Evolutionary conservation across 35 echinoderm and acorn worm genomes (phyloP).

Genomic region (Eucidaris tribuloides): DNA sequence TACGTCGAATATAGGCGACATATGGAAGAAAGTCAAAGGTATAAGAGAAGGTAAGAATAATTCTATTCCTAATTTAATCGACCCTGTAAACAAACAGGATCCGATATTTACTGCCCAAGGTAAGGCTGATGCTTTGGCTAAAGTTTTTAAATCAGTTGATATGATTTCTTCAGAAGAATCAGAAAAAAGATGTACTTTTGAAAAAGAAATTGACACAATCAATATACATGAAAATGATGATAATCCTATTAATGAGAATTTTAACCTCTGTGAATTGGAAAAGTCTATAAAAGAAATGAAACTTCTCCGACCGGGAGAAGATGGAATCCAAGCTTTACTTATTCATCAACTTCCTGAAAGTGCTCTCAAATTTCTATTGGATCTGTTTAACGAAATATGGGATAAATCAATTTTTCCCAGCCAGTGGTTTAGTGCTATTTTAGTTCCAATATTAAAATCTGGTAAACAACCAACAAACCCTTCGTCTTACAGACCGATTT

Average conservation of each 20-base stretch:
- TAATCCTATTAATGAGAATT: neutral
- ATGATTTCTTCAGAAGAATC: neutral
- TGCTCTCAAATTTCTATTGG: neutral
- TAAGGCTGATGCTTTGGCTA: neutral
- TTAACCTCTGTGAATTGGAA: neutral
- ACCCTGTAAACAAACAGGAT: neutral
- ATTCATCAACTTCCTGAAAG: neutral
- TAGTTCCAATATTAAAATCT: neutral
- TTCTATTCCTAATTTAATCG: neutral
- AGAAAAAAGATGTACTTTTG: neutral
- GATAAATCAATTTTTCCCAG: neutral
- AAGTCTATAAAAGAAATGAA: neutral
- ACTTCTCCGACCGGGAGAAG: no score
- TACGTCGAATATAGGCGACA: neutral
- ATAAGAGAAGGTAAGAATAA: neutral
- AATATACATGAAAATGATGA: neutral
- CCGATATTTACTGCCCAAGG: neutral
- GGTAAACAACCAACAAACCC: constrained; percentile 8
- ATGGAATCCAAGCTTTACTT: neutral
- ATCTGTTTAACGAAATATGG: neutral
- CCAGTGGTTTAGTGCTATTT: neutral
- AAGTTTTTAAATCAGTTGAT: neutral
- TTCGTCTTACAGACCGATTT: neutral
- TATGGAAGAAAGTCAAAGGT: neutral
- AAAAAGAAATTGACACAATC: neutral